Base-by-base conservation (phyloP, 2,888 invertebrate species). In the Lasioglossum leucozonium region DNA sequence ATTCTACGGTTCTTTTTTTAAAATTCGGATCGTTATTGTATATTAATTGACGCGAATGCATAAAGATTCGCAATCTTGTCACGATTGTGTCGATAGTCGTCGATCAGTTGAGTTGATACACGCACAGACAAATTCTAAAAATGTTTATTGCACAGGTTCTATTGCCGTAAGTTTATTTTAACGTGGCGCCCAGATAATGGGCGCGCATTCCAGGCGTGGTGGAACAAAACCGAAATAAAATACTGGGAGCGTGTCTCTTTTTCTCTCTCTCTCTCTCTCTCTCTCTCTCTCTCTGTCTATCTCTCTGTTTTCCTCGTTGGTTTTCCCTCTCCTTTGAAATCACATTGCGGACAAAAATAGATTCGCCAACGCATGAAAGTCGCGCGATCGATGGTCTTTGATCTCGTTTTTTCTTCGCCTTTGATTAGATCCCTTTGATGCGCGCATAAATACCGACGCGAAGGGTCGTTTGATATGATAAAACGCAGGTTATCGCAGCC, bases 371-470 rank as follows among this genome's bases (percentile, higher is more conserved):
- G 40, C 81, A 30, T 26, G 72, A 26, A 22, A n/a, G 73, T 30
- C 11, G 42, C 72, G 55, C 72, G 77, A 84, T 78, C 58, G 75
- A n/a, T 26, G 78, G 51, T 76, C 84, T 84, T 83, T 84, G 84
- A 84, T 84, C 84, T 73, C 73, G 58, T n/a, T 75, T 58, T 78
- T 79, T 75, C 82, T 65, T 79, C 78, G 82, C 65, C 82, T 82
- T 40, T 82, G 79, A 84, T 84, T 84, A 84, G 82, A 82, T 75
- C 72, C 82, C 75, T 84, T 82, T 84, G 74, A 79, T 75, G 75
- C n/a, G 37, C 75, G 78, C 62, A 44, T 82, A 79, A 83, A 84
- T 82, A 75, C 75, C 58, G 72, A 55, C 79, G 55, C 75, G 65
- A 51, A 74, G 26, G 69, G 40, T 42, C 78, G 78, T 82, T 82